These are phyloP conservation scores for Aphyosemion australe DNA, from an alignment of 2,113 vertebrate species.

Conservation along the genomic window DNA sequence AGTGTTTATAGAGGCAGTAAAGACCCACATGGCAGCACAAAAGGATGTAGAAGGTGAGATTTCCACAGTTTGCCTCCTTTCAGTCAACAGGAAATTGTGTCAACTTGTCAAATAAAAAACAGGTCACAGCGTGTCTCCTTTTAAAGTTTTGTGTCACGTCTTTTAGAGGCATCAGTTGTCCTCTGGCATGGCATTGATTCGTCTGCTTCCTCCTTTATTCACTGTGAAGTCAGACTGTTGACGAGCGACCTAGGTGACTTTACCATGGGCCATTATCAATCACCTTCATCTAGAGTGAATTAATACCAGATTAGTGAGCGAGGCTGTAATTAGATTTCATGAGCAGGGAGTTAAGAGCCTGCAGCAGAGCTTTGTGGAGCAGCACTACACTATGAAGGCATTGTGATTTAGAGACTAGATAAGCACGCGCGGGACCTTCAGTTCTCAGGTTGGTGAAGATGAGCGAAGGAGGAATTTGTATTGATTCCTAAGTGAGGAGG, in stretches of 20 bases:
- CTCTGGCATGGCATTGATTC: conserved; percentile 24
- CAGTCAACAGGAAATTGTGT: background rate
- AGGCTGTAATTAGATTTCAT: conserved; percentile 70
- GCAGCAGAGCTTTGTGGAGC: conserved; percentile 38
- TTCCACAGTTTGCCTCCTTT: too few relatives aligned
- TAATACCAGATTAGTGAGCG: conserved; percentile 71
- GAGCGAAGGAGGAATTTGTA: conserved; percentile 77
- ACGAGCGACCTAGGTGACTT: conserved; percentile 63
- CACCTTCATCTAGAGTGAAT: conserved; percentile 73
- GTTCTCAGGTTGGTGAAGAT: conserved; percentile 48
- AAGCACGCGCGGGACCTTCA: conserved; percentile 51
- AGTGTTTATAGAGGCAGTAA: too few relatives aligned
- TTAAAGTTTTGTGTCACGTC: background rate
- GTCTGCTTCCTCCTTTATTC: conserved; percentile 50
- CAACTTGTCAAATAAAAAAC: background rate
- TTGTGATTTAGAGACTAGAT: conserved; percentile 55
- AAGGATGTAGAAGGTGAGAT: too few relatives aligned
- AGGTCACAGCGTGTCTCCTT: too few relatives aligned
- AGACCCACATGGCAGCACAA: too few relatives aligned
- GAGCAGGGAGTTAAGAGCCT: conserved; percentile 52
- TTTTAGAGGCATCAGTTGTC: conserved; percentile 6
- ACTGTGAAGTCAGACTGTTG: conserved; percentile 50
- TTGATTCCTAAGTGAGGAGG: conserved; percentile 85
- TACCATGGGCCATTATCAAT: conserved; percentile 66
- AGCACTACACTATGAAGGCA: conserved; percentile 27